Percentiles rank a stretch among this genome's conserved stretches.
Evolutionary conservation across 1,140 invertebrate species (phyloP).

Genomic region (Nylanderia fulva): DNA sequence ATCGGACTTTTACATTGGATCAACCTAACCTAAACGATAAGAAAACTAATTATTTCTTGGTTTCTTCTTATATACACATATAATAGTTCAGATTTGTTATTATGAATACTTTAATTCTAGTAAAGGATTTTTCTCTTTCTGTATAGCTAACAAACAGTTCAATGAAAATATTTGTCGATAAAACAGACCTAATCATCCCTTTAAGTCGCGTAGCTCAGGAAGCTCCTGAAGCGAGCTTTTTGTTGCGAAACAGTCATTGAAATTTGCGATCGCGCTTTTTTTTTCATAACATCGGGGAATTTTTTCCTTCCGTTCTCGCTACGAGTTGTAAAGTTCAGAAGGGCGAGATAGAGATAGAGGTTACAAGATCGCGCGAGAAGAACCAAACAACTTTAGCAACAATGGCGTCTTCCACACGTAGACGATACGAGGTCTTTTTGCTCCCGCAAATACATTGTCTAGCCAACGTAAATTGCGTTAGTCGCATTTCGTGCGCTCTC

Average conservation of each 20-base stretch:
- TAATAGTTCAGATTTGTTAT: too few species aligned
- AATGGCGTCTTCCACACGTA: not conserved
- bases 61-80: too few species aligned
- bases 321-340: constrained; percentile 7
- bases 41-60: too few species aligned
- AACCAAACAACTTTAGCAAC: constrained; percentile 53
- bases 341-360: not conserved
- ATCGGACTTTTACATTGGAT: too few species aligned
- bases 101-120: too few species aligned
- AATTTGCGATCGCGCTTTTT: constrained; percentile 49
- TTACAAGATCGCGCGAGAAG: constrained; percentile 39
- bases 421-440: constrained; percentile 49
- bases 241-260: constrained; percentile 34
- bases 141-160: too few species aligned
- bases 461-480: constrained; percentile 51
- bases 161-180: too few species aligned
- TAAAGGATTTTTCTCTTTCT: too few species aligned
- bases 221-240: constrained; percentile 4
- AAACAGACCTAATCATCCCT: too few species aligned
- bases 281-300: constrained; percentile 55
- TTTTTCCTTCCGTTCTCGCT: not conserved
- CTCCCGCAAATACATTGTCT: constrained; percentile 33
- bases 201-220: constrained; percentile 33
- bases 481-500: constrained; percentile 45
- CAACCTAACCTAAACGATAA: too few species aligned